Conservation (phyloP, 2,888 invertebrate genomes). For the Cantharis nigra region DNA sequence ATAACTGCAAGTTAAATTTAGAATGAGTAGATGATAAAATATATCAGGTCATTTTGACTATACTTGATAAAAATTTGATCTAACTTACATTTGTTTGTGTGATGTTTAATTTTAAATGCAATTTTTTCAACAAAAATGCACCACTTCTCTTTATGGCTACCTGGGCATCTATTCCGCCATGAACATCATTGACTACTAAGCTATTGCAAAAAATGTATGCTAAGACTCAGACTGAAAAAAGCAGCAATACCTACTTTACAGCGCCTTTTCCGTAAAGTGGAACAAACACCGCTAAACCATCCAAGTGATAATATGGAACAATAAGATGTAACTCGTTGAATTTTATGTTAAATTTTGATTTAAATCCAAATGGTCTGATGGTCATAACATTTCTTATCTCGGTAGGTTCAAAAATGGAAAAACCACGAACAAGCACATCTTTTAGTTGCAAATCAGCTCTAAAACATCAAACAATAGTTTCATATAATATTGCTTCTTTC, state of each 20-base stretch:
- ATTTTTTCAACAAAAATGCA: background rate
- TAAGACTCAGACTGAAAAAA: background rate
- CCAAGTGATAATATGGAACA: background rate
- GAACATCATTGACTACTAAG: background rate
- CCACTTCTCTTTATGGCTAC: background rate
- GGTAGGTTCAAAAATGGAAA: constrained; percentile 8
- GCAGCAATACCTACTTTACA: constrained; percentile 7
- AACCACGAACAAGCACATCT: background rate
- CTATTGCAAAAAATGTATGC: background rate
- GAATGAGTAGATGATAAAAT: no score
- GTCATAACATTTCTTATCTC: constrained; percentile 4
- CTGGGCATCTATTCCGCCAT: background rate
- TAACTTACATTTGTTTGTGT: background rate
- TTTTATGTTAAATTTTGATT: background rate
- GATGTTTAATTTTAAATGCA: background rate
- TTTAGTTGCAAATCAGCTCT: background rate
- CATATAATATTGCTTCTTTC: background rate
- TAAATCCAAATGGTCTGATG: background rate
- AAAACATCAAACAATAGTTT: background rate
- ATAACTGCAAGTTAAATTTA: background rate
- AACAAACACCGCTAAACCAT: background rate
- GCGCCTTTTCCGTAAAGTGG: constrained; percentile 12
- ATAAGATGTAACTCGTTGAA: background rate
- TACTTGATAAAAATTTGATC: background rate
- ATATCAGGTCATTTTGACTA: background rate